phyloP scores from a whole-genome alignment of 2,113 vertebrate species.

The Oryctolagus cuniculus region mOryCun1.1 NC_091453.1:73608001-73608500 shows the following conservation, averaged over 20 bases:
- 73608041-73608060: constrained; percentile 25
- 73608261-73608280: background rate
- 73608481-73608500: constrained; percentile 33
- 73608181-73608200: background rate
- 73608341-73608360: constrained; percentile 4
- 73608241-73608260: constrained; percentile 45
- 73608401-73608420: background rate
- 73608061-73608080: background rate
- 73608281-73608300: background rate
- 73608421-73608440: background rate
- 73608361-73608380: constrained; percentile 11
- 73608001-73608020: background rate
- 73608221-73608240: constrained; percentile 15
- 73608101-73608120: constrained; percentile 3
- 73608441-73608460: constrained; percentile 1
- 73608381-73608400: background rate
- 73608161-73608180: constrained; percentile 32
- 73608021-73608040: background rate
- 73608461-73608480: constrained; percentile 5
- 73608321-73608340: background rate
- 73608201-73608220: constrained; percentile 41
- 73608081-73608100: constrained; percentile 30
- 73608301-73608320: background rate
- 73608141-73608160: constrained; percentile 26
- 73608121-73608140: constrained; percentile 46